Conservation (phyloP, 2,113 vertebrate species). For the Nibea coibor region DNA sequence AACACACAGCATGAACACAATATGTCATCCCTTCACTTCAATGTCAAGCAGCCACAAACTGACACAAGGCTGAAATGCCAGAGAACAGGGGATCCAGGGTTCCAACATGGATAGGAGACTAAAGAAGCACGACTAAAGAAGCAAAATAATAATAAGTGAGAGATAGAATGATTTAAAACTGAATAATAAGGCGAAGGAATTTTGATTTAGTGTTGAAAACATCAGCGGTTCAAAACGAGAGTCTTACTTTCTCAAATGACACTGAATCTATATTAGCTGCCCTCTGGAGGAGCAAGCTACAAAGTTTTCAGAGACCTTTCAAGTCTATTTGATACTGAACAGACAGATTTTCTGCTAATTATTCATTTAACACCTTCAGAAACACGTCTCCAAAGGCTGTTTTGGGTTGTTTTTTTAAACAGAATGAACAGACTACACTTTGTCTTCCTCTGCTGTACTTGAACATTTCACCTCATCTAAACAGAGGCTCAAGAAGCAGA, state of each 20-base stretch:
- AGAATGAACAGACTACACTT: conserved; percentile 9
- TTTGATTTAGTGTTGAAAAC: neutral
- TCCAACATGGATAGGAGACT: neutral
- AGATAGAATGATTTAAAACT: neutral
- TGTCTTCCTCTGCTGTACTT: neutral
- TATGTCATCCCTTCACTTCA: neutral
- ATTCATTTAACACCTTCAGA: neutral
- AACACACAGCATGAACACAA: neutral
- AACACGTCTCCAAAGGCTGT: neutral
- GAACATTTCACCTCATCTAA: conserved; percentile 8
- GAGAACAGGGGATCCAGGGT: neutral
- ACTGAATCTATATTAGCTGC: too few species aligned
- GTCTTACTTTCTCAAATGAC: neutral
- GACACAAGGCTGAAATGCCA: neutral
- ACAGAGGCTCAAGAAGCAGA: neutral
- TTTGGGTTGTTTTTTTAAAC: neutral
- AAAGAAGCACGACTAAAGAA: too few species aligned
- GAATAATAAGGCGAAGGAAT: neutral
- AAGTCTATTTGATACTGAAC: neutral
- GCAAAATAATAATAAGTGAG: neutral
- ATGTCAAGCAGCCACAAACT: neutral
- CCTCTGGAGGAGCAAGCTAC: neutral
- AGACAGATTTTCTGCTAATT: neutral
- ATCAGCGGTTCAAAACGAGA: neutral
- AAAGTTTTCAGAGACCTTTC: neutral